Percentiles rank a stretch among this genome's conserved stretches.
Evolutionary conservation across 2,113 vertebrate species (phyloP).

Genomic region (Nothobranchius kuhntae): DNA sequence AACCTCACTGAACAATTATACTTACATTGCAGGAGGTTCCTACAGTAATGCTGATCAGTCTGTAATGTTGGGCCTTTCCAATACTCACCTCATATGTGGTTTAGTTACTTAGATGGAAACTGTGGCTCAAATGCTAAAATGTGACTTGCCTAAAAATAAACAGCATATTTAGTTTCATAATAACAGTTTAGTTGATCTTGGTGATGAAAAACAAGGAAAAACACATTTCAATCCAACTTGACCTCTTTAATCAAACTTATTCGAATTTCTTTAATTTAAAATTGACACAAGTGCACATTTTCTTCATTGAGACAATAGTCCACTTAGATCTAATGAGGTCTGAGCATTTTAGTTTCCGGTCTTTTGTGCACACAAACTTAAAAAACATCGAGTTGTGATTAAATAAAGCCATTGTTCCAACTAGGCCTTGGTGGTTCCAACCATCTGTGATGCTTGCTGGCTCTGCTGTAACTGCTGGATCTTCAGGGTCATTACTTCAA

Average conservation of each 20-base stretch:
- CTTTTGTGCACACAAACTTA: conserved; percentile 24
- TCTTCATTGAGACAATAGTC: conserved; percentile 3
- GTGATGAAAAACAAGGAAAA: neutral
- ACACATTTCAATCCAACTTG: neutral
- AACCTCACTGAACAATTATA: neutral
- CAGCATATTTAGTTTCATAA: too few relatives aligned
- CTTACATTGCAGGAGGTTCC: neutral
- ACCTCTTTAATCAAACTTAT: conserved; percentile 3
- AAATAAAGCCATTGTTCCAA: conserved; percentile 7
- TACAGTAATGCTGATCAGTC: too few relatives aligned
- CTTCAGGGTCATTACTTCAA: conserved; percentile 93
- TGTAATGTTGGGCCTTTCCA: too few relatives aligned
- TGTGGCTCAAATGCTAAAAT: too few relatives aligned
- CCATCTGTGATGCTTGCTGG: conserved; percentile 81
- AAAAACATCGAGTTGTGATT: conserved; percentile 1
- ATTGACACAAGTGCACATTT: conserved; percentile 14
- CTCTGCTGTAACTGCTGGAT: conserved; percentile 90
- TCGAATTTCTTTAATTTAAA: conserved; percentile 12
- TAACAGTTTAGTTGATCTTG: too few relatives aligned
- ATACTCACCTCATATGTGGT: too few relatives aligned
- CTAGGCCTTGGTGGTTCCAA: conserved; percentile 82
- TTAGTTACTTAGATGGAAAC: too few relatives aligned
- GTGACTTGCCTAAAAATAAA: too few relatives aligned
- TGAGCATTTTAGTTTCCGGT: conserved; percentile 5
- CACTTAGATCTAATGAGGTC: conserved; percentile 16